Evolutionary conservation across 1,140 invertebrate species (phyloP).

Genomic region (Frieseomelitta varia): DNA sequence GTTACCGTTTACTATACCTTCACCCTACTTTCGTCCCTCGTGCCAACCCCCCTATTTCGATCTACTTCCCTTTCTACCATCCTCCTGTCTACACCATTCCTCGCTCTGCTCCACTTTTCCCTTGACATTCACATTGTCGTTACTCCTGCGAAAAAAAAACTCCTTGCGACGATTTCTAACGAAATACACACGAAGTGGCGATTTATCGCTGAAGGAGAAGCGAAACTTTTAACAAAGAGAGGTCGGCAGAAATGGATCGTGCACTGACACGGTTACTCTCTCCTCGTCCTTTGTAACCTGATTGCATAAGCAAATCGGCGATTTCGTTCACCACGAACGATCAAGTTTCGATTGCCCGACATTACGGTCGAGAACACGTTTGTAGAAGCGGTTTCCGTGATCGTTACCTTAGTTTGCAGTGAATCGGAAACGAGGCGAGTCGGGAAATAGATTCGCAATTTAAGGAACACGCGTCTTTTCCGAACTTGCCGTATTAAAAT

Average conservation of each 20-base stretch:
- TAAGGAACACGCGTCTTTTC: no score
- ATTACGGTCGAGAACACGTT: not conserved
- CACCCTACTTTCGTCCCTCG: not conserved
- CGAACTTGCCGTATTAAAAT: not conserved
- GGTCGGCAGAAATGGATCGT: not conserved
- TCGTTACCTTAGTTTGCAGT: not conserved
- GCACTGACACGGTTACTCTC: not conserved
- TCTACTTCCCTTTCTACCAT: not conserved
- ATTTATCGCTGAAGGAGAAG: not conserved
- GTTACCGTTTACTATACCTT: not conserved
- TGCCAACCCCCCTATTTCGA: not conserved
- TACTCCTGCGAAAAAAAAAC: not conserved
- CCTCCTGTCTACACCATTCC: not conserved
- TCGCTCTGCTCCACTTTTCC: not conserved
- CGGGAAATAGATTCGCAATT: not conserved
- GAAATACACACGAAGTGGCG: not conserved
- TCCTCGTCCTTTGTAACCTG: not conserved
- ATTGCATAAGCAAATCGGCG: not conserved
- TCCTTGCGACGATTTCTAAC: not conserved
- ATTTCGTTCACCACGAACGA: not conserved
- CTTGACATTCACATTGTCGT: no score
- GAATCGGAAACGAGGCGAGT: slow-evolving; percentile 1
- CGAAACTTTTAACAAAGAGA: not conserved
- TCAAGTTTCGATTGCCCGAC: not conserved
- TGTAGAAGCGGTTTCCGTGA: not conserved